Conservation (phyloP, 2,113 vertebrate genomes). For the Microcebus ravelobensis region DNA sequence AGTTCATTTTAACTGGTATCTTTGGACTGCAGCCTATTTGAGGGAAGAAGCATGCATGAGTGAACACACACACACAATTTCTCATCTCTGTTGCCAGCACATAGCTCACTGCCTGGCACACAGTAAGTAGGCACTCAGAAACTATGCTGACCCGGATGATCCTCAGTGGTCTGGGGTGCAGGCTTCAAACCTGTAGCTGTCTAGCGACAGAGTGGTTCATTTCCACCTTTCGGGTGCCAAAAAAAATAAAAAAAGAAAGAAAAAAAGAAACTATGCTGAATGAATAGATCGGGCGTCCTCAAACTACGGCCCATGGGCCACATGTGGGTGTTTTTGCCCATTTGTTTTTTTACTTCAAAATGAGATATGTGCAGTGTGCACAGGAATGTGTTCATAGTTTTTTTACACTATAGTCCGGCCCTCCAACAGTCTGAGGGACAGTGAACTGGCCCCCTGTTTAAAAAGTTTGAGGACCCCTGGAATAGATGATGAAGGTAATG, state of each 20-base stretch:
- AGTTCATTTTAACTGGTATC: no score
- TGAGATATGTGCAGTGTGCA: no score
- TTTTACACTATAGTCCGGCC: no score
- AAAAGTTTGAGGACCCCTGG: neutral
- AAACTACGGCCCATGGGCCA: no score
- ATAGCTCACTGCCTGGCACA: neutral
- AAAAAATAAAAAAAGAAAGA: neutral
- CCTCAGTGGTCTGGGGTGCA: conserved; percentile 99
- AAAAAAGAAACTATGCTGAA: neutral
- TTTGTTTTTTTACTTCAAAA: no score
- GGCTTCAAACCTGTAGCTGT: conserved; percentile 99
- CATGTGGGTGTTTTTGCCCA: no score
- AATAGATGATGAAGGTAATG: neutral
- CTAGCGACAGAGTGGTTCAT: conserved; percentile 99
- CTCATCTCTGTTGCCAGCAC: neutral
- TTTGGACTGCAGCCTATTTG: no score
- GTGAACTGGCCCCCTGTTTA: no score
- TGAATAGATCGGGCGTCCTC: neutral
- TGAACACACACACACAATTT: neutral
- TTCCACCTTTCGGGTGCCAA: conserved; percentile 98
- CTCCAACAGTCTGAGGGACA: no score
- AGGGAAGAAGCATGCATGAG: no score
- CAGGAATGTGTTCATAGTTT: no score
- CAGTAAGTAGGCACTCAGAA: neutral
- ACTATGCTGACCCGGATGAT: conserved; percentile 84